phyloP scores from a whole-genome alignment of 2,797 vertebrate genomes.

The Percopsis omiscomaycus region DNA sequence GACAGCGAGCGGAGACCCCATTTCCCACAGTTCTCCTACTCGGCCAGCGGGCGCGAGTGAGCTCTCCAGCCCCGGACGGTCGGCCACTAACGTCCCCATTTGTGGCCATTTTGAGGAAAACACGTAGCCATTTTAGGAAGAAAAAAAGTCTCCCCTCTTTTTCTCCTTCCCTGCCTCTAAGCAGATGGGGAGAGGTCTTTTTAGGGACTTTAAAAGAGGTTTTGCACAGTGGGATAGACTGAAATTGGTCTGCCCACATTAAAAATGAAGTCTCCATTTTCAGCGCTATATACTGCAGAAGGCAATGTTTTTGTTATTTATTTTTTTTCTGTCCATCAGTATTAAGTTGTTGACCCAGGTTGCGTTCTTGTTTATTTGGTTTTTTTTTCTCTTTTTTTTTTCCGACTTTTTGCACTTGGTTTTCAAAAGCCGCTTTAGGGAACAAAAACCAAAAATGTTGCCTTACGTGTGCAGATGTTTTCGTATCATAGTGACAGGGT shows the following conservation, averaged over 20 bases:
- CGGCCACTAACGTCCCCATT: conserved; percentile 52
- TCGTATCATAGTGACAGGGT: conserved; percentile 69
- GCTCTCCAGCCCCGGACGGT: conserved; percentile 24
- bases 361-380: conserved; percentile 45
- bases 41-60: conserved; percentile 78
- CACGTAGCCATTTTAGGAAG: conserved; percentile 80
- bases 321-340: conserved; percentile 69
- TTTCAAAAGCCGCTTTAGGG: conserved; percentile 78
- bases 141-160: conserved; percentile 74
- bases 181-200: conserved; percentile 68
- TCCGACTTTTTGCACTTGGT: conserved; percentile 73
- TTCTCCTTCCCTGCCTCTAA: conserved; percentile 64
- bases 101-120: conserved; percentile 76
- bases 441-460: conserved; percentile 85
- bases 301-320: conserved; percentile 77
- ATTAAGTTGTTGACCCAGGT: conserved; percentile 62
- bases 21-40: conserved; percentile 83
- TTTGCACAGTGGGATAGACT: conserved; percentile 81
- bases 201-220: conserved; percentile 77
- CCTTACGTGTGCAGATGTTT: conserved; percentile 79
- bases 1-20: conserved; percentile 82
- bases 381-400: conserved; percentile 34
- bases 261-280: conserved; percentile 71
- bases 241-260: conserved; percentile 70
- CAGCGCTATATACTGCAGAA: conserved; percentile 77